phyloP scores from a whole-genome alignment of 2,888 invertebrate species.

The Chorisops tibialis region DNA sequence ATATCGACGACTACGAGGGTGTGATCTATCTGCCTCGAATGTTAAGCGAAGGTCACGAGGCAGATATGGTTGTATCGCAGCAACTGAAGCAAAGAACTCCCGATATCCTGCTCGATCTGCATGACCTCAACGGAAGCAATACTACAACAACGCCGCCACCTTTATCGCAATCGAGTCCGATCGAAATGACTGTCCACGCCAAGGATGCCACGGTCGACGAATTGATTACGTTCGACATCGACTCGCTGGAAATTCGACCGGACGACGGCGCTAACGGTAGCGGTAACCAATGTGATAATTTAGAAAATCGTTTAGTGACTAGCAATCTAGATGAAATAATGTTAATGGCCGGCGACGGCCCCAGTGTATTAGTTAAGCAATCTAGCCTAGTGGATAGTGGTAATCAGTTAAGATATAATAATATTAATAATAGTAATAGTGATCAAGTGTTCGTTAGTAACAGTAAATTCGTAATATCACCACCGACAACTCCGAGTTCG shows the following conservation, averaged over 20 bases:
- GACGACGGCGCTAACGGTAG: slow-evolving; percentile 22
- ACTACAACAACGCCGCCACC: slow-evolving; percentile 5
- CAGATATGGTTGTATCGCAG: slow-evolving; percentile 30
- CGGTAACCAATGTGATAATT: slow-evolving; percentile 29
- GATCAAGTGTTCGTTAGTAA: slow-evolving; percentile 47
- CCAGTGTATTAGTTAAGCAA: slow-evolving; percentile 28
- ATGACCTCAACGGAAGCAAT: slow-evolving; percentile 37
- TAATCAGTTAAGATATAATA: slow-evolving; percentile 22
- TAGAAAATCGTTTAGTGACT: slow-evolving; percentile 27
- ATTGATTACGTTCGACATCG: slow-evolving; percentile 33
- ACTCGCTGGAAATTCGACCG: slow-evolving; percentile 9
- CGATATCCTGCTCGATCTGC: slow-evolving; percentile 49
- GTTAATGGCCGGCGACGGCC: slow-evolving; percentile 24
- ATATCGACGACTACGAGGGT: slow-evolving; percentile 21
- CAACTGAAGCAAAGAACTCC: slow-evolving; percentile 41
- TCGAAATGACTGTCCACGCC: not conserved
- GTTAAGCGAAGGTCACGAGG: slow-evolving; percentile 37
- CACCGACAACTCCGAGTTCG: slow-evolving; percentile 48
- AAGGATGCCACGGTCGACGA: slow-evolving; percentile 13
- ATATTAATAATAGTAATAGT: slow-evolving; percentile 41
- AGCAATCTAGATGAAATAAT: slow-evolving; percentile 29
- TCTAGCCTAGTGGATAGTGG: slow-evolving; percentile 29
- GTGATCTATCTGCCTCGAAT: slow-evolving; percentile 43
- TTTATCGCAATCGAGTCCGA: slow-evolving; percentile 9
- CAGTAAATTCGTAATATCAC: slow-evolving; percentile 45